phyloP scores from a whole-genome alignment of 2,797 vertebrate species.

The Coranthus polyacanthus region DNA sequence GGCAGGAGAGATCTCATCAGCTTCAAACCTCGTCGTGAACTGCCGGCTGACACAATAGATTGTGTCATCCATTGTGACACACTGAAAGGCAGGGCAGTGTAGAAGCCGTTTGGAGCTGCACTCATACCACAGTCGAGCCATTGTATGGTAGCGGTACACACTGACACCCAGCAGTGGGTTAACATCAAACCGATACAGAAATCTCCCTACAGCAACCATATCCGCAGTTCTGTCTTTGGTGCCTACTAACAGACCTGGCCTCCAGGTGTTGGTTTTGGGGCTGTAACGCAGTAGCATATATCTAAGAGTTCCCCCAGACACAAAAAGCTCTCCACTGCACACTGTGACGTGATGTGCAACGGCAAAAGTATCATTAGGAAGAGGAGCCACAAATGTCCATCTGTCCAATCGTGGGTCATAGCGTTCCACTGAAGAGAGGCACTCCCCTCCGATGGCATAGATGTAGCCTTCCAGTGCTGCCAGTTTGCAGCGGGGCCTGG shows the following conservation, averaged over 20 bases:
- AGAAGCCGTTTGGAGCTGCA: conserved; percentile 80
- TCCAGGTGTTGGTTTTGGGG: conserved; percentile 86
- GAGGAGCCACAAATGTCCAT: conserved; percentile 89
- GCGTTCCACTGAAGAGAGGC: conserved; percentile 91
- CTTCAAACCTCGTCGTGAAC: conserved; percentile 87
- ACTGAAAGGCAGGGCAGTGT: conserved; percentile 86
- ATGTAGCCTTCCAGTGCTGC: conserved; percentile 91
- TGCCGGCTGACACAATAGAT: conserved; percentile 89
- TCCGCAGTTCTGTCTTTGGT: conserved; percentile 86
- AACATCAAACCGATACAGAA: conserved; percentile 93
- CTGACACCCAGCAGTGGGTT: conserved; percentile 84
- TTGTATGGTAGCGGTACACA: conserved; percentile 90
- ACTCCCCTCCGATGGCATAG: conserved; percentile 95
- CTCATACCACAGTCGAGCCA: conserved; percentile 91
- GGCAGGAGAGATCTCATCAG: conserved; percentile 89
- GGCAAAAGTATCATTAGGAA: conserved; percentile 93
- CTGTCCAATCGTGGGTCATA: conserved; percentile 91
- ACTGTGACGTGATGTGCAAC: conserved; percentile 91
- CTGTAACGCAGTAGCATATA: conserved; percentile 90
- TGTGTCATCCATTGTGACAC: conserved; percentile 78
- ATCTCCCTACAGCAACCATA: conserved; percentile 87
- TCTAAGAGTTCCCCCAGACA: conserved; percentile 91
- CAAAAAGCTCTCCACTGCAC: conserved; percentile 89
- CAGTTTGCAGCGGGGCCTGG: conserved; percentile 92
- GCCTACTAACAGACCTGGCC: conserved; percentile 72